These are phyloP conservation scores for Antennarius maculatus DNA, from an alignment of 2,797 vertebrate genomes.

Conservation along the genomic window DNA sequence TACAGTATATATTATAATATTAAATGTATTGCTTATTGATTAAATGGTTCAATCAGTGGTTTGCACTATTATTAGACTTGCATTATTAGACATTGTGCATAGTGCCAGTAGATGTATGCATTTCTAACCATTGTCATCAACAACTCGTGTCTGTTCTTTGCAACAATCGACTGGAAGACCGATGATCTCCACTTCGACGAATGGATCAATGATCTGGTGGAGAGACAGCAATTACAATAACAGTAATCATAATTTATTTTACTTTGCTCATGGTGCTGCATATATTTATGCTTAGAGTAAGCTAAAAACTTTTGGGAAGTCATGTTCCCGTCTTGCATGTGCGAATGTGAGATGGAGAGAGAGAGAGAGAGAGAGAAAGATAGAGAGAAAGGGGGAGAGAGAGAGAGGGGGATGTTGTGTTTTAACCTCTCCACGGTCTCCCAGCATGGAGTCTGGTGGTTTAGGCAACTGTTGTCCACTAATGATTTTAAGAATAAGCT, in stretches of 20 bases:
- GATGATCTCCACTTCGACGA: constrained; percentile 98
- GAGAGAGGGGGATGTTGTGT: constrained; percentile 10
- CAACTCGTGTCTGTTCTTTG: constrained; percentile 97
- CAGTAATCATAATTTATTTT: constrained; percentile 18
- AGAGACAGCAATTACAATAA: constrained; percentile 12
- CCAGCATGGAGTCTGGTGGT: constrained; percentile 97
- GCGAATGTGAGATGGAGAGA: neutral
- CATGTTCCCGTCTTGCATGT: neutral
- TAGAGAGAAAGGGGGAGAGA: too few species aligned
- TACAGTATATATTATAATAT: too few species aligned
- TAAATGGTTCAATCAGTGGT: too few species aligned
- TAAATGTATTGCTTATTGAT: too few species aligned
- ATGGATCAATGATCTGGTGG: constrained; percentile 96
- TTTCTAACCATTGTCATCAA: constrained; percentile 94
- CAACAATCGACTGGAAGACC: constrained; percentile 96
- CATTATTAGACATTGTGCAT: neutral
- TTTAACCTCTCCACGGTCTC: constrained; percentile 94
- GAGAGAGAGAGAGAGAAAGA: neutral
- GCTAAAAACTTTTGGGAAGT: constrained; percentile 9
- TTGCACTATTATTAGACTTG: too few species aligned
- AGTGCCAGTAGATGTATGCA: neutral
- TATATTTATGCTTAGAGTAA: constrained; percentile 12
- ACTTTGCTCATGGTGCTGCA: neutral
- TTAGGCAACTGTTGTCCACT: constrained; percentile 98
- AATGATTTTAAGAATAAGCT: constrained; percentile 96